Evolutionary conservation across 2,888 invertebrate species (phyloP).

Genomic region (Drosophila leonis): DNA sequence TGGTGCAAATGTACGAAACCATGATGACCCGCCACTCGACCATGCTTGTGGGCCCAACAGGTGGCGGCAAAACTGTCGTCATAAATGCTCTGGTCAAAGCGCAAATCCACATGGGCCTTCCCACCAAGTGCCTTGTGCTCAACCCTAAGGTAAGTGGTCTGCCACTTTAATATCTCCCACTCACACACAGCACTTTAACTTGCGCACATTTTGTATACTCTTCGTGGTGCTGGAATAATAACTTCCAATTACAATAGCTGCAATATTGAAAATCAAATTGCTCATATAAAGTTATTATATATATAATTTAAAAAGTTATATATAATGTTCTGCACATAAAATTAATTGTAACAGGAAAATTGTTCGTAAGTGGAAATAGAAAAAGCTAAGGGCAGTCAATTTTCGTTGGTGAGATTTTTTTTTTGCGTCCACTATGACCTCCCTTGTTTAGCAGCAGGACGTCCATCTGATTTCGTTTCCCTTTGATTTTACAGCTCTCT

Average conservation of each 20-base stretch:
- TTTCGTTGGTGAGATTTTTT: constrained; percentile 13
- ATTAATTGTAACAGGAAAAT: neutral
- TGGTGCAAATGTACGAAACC: constrained; percentile 96
- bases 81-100: constrained; percentile 92
- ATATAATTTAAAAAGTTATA: neutral
- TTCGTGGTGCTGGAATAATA: neutral
- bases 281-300: neutral
- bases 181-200: constrained; percentile 40
- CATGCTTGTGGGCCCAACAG: constrained; percentile 97
- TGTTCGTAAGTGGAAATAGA: neutral
- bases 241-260: neutral
- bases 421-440: constrained; percentile 39
- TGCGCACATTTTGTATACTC: constrained; percentile 19
- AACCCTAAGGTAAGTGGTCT: constrained; percentile 90
- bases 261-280: neutral
- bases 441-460: constrained; percentile 26
- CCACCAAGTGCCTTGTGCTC: constrained; percentile 92
- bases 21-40: constrained; percentile 97
- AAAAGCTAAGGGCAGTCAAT: constrained; percentile 25
- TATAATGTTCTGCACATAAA: neutral
- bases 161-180: constrained; percentile 17
- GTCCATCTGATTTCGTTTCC: constrained; percentile 39
- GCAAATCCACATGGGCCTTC: constrained; percentile 90
- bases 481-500: constrained; percentile 43
- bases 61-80: constrained; percentile 96